These are phyloP conservation scores for Coronaproctus castanopsis DNA, from an alignment of 2,888 invertebrate genomes.

Conservation along the genomic window DNA sequence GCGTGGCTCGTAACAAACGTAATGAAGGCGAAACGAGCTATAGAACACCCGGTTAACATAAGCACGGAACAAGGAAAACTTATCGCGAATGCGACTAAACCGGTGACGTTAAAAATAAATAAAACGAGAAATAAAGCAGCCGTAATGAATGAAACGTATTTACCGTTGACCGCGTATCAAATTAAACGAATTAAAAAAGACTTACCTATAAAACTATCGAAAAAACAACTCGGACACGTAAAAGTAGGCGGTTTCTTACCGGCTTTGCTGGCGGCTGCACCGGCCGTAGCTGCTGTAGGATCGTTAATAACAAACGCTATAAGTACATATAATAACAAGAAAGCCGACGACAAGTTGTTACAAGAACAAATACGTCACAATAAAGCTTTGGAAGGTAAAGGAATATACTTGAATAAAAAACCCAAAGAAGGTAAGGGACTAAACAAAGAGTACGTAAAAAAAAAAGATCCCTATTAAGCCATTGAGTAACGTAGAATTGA, in stretches of 20 bases:
- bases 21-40: constrained; percentile 11
- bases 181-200: no score
- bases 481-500: constrained; percentile 18
- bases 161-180: no score
- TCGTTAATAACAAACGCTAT: no score
- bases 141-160: no score
- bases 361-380: constrained; percentile 24
- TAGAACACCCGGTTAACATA: constrained; percentile 16
- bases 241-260: no score
- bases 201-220: no score
- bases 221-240: no score
- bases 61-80: constrained; percentile 23
- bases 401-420: constrained; percentile 17
- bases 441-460: not conserved
- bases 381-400: constrained; percentile 25
- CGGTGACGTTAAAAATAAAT: constrained; percentile 23
- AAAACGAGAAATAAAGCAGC: constrained; percentile 24
- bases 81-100: constrained; percentile 15
- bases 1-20: constrained; percentile 5
- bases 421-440: constrained; percentile 18
- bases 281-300: no score
- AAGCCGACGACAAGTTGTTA: constrained; percentile 22
- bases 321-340: constrained; percentile 24
- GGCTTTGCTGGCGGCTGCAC: no score
- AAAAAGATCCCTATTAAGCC: constrained; percentile 2